phyloP scores from a whole-genome alignment of 2,888 invertebrate genomes.

The Drosophila pegasa region DNA sequence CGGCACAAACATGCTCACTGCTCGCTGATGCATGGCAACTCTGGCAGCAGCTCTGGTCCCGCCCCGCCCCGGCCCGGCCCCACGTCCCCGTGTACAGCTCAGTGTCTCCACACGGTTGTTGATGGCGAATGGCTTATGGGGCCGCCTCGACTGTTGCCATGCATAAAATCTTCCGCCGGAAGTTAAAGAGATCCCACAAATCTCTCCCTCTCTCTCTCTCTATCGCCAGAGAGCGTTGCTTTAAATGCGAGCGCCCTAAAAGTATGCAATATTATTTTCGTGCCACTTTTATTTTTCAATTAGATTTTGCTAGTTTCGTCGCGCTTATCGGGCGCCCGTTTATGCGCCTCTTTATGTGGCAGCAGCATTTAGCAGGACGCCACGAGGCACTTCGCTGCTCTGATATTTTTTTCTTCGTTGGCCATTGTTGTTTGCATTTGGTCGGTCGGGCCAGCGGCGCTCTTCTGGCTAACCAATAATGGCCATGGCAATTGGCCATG shows the following conservation, averaged over 20 bases:
- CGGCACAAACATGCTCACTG: conserved; percentile 77
- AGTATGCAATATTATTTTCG: conserved; percentile 47
- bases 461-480: conserved; percentile 76
- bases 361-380: conserved; percentile 25
- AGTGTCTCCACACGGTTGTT: conserved; percentile 40
- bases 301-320: conserved; percentile 48
- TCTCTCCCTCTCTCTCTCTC: no score
- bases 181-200: conserved; percentile 69
- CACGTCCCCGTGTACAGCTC: conserved; percentile 19
- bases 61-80: background rate
- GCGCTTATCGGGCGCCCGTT: conserved; percentile 76
- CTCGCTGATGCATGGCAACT: conserved; percentile 76
- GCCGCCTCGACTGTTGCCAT: conserved; percentile 41
- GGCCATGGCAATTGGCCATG: conserved; percentile 71
- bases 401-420: background rate
- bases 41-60: conserved; percentile 33
- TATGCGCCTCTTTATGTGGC: conserved; percentile 73
- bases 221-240: conserved; percentile 21
- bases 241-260: conserved; percentile 38
- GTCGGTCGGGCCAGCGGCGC: conserved; percentile 66
- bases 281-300: conserved; percentile 64
- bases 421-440: conserved; percentile 75
- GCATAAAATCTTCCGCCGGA: conserved; percentile 80
- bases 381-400: no score
- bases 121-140: conserved; percentile 58